These are phyloP conservation scores for Pterocles orientalis DNA, from an alignment of 2,113 vertebrate genomes.

Conservation along the genomic window DNA sequence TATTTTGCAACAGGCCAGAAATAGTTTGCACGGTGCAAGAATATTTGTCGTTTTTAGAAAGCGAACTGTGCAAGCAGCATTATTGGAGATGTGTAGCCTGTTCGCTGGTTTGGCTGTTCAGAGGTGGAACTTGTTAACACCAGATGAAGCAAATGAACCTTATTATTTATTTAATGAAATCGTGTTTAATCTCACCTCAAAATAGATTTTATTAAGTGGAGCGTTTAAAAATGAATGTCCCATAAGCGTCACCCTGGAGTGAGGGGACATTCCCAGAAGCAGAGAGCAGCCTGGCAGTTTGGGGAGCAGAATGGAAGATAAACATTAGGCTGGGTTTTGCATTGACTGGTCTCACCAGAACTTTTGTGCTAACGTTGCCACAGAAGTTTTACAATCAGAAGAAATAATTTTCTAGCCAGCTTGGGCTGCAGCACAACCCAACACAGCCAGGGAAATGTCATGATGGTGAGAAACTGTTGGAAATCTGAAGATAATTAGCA, in stretches of 20 bases:
- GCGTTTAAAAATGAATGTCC: not conserved
- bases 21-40: not conserved
- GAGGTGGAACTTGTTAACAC: not conserved
- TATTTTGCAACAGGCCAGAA: constrained; percentile 74
- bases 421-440: not conserved
- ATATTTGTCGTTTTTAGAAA: not conserved
- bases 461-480: not conserved
- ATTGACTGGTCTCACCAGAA: not conserved
- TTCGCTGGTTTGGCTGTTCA: not conserved
- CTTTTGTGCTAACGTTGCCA: not conserved
- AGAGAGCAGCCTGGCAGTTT: constrained; percentile 5
- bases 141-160: not conserved
- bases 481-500: constrained; percentile 24
- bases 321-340: not conserved
- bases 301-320: not conserved
- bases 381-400: constrained; percentile 42
- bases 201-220: not conserved
- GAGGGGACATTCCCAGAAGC: not conserved
- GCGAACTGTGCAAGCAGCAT: not conserved
- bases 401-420: constrained; percentile 42
- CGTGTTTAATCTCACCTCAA: not conserved
- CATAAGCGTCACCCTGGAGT: not conserved
- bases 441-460: not conserved
- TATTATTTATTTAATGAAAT: not conserved
- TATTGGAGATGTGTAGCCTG: constrained; percentile 17